A percentile compares a stretch with the other conserved stretches of the same genome.
Evolutionary conservation across 2,797 vertebrate genomes (phyloP).

Genomic region (Numenius phaeopus): DNA sequence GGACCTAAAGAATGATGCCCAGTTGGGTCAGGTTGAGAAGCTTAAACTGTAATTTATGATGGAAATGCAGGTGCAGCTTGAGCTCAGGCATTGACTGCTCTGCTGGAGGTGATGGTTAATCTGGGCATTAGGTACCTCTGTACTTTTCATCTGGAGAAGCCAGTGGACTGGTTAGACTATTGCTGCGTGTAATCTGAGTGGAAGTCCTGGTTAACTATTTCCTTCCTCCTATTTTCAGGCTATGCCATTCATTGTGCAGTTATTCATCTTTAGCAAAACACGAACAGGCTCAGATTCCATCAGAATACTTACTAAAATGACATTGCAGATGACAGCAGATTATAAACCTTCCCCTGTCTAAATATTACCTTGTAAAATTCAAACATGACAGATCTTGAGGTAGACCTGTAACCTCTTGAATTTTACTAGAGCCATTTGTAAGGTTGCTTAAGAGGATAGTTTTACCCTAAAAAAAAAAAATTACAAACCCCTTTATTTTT

Average conservation of each 20-base stretch:
- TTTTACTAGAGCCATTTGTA: background rate
- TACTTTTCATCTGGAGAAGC: background rate
- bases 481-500: background rate
- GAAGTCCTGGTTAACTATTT: background rate
- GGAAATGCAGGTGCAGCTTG: background rate
- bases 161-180: background rate
- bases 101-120: background rate
- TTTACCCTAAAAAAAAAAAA: background rate
- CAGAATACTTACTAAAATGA: background rate
- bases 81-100: background rate
- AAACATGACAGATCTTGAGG: background rate
- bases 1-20: background rate
- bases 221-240: background rate
- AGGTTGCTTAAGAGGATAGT: background rate
- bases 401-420: background rate
- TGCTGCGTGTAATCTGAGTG: background rate
- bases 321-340: rapidly evolving
- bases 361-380: background rate
- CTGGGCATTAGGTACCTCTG: background rate
- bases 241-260: background rate
- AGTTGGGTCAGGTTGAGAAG: background rate
- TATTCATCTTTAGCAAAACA: background rate
- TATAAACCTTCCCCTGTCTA: background rate
- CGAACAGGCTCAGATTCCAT: background rate
- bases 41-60: background rate